Evolutionary conservation across 2,113 vertebrate genomes (phyloP), one percentile per base, ranked within the genome.

Genomic region (Cyprinodon brontotheroides): DNA sequence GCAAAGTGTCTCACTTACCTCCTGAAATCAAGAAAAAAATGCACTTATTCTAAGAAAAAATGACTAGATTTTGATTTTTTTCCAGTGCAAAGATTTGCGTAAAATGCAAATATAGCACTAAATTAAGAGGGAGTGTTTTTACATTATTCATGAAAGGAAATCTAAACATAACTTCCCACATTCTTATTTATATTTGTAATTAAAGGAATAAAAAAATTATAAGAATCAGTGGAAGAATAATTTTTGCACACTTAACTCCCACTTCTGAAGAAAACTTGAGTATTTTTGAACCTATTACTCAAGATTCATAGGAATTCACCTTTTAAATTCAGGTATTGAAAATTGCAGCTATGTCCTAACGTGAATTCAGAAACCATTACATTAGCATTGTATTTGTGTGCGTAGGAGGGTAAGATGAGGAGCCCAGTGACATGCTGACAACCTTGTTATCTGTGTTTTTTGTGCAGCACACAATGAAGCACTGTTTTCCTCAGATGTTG

Each of bases 401-500:
- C 61, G 78, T 60, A 37, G 29, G 67, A 37, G 69, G 20, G 67
- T 41, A 68, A 65, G 10, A 87, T 81, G 83, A 86, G 66, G 85
- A 86, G 83, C 59, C 69, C 80, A 2, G 73, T 83, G 60, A 86
- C 66, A 75, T 85, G 70, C 72, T 85, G 80, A 75, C 78, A 1
- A 65, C 57, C 48, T 77, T 89, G 81, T 84, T 92, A 37, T 89
- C 84, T 80, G 85, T 87, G 76, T 80, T 83, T 79, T 81, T 90
- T 69, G 75, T 86, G 70, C 50, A 81, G 65, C 79, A 87, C 60
- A 86, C 83, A 70, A 50, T 87, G 77, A 79, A 80, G 36, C 84
- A 91, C 53, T 82, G 86, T 85, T 79, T 65, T 3, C 76, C 87
- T n/a, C 72, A 79, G 75, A 81, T 88, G 77, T 61, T 83, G 61